Evolutionary conservation across 2,113 vertebrate species (phyloP).

Genomic region (Symphodus melops): DNA sequence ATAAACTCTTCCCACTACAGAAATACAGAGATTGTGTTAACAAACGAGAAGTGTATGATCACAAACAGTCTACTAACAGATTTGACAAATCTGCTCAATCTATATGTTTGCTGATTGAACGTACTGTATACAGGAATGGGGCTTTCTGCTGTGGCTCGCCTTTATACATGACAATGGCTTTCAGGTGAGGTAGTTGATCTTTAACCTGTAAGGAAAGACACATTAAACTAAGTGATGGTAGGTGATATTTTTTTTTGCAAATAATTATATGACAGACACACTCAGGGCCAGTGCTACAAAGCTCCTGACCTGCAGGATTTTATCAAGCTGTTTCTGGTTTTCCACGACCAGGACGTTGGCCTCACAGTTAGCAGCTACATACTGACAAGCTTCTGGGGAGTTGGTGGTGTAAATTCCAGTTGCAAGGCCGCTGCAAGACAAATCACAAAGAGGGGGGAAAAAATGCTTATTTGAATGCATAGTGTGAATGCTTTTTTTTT

Average conservation of each 20-base stretch:
- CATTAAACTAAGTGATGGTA: neutral
- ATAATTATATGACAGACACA: neutral
- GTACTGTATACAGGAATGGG: slow-evolving; percentile 81
- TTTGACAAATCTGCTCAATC: neutral
- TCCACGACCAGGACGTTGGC: slow-evolving; percentile 85
- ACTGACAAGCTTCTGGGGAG: slow-evolving; percentile 81
- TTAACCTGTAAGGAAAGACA: slow-evolving; percentile 71
- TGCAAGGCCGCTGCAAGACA: slow-evolving; percentile 78
- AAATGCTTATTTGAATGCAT: too few species aligned
- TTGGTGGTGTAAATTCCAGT: slow-evolving; percentile 86
- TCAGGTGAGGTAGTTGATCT: slow-evolving; percentile 83
- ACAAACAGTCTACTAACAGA: neutral
- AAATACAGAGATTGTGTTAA: slow-evolving; percentile 5
- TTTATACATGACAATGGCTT: slow-evolving; percentile 86
- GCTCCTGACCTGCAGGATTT: slow-evolving; percentile 82
- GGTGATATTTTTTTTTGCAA: neutral
- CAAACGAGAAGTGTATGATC: neutral
- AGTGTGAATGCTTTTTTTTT: too few species aligned
- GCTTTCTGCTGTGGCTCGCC: slow-evolving; percentile 80
- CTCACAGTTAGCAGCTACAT: slow-evolving; percentile 79
- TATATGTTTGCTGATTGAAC: slow-evolving; percentile 27
- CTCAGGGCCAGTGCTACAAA: neutral
- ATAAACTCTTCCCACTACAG: slow-evolving; percentile 85
- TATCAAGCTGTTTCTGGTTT: slow-evolving; percentile 83
- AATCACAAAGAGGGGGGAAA: neutral